Evolutionary conservation across 1,140 invertebrate genomes (phyloP).

Genomic region (Stegodyphus dumicola): DNA sequence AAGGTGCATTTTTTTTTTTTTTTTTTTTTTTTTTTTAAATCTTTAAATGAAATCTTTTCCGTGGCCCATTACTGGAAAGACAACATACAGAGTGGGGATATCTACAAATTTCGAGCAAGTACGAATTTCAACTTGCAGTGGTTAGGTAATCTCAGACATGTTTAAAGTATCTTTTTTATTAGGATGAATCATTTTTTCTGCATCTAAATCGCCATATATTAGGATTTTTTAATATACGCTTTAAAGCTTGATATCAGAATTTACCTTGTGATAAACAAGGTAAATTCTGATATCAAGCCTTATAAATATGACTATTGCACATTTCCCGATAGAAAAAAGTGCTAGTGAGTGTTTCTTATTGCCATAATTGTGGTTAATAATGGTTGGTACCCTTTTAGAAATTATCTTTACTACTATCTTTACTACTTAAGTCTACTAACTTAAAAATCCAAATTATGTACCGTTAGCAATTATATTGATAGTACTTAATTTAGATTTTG

Average conservation of each 20-base stretch:
- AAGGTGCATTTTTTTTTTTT: slow-evolving; percentile 38
- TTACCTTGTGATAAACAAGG: too few species aligned
- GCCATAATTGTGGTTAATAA: too few species aligned
- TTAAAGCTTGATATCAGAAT: too few species aligned
- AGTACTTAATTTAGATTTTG: neutral
- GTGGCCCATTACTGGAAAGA: slow-evolving; percentile 54
- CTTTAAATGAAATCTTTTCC: slow-evolving; percentile 58
- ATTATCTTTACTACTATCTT: neutral
- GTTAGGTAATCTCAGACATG: neutral
- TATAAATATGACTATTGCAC: too few species aligned
- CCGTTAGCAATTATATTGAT: neutral
- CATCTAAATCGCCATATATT: too few species aligned
- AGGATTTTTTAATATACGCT: too few species aligned
- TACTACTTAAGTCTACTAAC: too few species aligned
- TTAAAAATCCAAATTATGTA: neutral
- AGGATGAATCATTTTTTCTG: too few species aligned
- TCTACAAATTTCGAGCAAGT: slow-evolving; percentile 24
- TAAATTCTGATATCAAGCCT: too few species aligned
- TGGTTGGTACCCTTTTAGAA: too few species aligned
- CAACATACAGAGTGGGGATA: neutral
- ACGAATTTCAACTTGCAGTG: neutral
- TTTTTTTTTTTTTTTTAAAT: slow-evolving; percentile 59
- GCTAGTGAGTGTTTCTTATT: too few species aligned
- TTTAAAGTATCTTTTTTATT: neutral
- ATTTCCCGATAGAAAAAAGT: too few species aligned